A percentile compares a stretch with the other conserved stretches of the same genome.
These are phyloP conservation scores for Athetis lepigone DNA, from an alignment of 2,888 invertebrate species.

Conservation along the genomic window DNA sequence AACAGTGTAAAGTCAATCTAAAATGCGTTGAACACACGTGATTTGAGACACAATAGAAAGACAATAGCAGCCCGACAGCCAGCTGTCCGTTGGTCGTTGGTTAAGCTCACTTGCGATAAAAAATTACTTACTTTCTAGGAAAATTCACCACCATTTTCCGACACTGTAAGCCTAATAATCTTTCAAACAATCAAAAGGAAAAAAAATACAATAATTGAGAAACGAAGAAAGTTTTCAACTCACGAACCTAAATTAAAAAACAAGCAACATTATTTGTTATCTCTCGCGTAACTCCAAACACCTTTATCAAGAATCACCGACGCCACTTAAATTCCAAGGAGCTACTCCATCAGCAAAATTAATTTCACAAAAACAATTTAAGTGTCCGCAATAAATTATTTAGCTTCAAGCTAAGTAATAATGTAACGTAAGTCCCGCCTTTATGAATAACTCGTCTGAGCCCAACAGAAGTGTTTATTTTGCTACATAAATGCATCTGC, in stretches of 20 bases:
- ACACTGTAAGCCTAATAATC: too few relatives aligned
- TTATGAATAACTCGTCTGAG: slow-evolving; percentile 60
- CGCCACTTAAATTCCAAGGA: slow-evolving; percentile 59
- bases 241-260: slow-evolving; percentile 33
- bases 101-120: too few relatives aligned
- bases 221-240: too few relatives aligned
- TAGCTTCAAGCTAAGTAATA: slow-evolving; percentile 60
- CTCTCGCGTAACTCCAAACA: slow-evolving; percentile 44
- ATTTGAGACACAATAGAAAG: too few relatives aligned
- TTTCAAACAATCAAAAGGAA: too few relatives aligned
- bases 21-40: too few relatives aligned
- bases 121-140: too few relatives aligned
- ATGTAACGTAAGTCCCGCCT: slow-evolving; percentile 60
- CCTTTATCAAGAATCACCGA: slow-evolving; percentile 63
- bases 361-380: slow-evolving; percentile 72
- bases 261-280: slow-evolving; percentile 44
- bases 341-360: slow-evolving; percentile 67
- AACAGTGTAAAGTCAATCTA: too few relatives aligned
- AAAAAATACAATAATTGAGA: too few relatives aligned
- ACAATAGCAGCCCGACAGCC: too few relatives aligned
- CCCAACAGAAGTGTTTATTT: slow-evolving; percentile 63
- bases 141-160: too few relatives aligned
- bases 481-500: slow-evolving; percentile 60
- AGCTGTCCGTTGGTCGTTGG: too few relatives aligned
- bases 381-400: slow-evolving; percentile 67